Evolutionary conservation across 2,113 vertebrate species (phyloP), one percentile per base, ranked within the genome.

Genomic region (Scartelaos histophorus): DNA sequence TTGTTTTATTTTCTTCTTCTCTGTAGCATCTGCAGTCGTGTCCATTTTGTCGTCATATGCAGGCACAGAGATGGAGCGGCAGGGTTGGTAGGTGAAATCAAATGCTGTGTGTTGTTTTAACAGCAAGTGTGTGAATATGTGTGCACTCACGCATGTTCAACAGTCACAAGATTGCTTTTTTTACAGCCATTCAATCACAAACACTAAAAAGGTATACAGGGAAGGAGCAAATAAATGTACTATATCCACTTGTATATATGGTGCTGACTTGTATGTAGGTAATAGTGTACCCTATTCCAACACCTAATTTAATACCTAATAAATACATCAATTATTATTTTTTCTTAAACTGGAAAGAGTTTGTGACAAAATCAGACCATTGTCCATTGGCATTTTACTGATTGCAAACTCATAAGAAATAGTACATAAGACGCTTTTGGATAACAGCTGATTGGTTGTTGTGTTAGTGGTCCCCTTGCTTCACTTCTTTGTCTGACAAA

Each of bases 91-190:
- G 34, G 76, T 71, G 24, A 81, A 84, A 87, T 81, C 76, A 82
- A 78, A 82, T 70, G 62, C 73, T 57, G 24, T 79, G 75, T 76
- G 66, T 69, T 49, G 54, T 86, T 85, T 82, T 71, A 83, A 80
- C 67, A n/a, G 61, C 10, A 5, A 34, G 73, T 75, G 38, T 76
- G 66, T 64, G 34, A 69, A 78, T 29, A 49, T 70, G 10, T 74
- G 60, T 71, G 54, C 43, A 35, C 51, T 54, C 24, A 19, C 43
- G 53, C 67, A 79, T 86, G 81, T 77, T 85, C 73, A 90, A 84
- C 77, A 86, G 70, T 81, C 82, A 73, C 62, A 84, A 83, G 53
- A 89, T 91, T 88, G 76, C 80, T 89, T 90, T 91, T n/a, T 92
- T 86, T 86, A 87, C 69, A 83, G 80, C 71, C 85, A 87, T 76